These are phyloP conservation scores for Ellobium chinense DNA, from an alignment of 2,888 invertebrate genomes.

Conservation along the genomic window DNA sequence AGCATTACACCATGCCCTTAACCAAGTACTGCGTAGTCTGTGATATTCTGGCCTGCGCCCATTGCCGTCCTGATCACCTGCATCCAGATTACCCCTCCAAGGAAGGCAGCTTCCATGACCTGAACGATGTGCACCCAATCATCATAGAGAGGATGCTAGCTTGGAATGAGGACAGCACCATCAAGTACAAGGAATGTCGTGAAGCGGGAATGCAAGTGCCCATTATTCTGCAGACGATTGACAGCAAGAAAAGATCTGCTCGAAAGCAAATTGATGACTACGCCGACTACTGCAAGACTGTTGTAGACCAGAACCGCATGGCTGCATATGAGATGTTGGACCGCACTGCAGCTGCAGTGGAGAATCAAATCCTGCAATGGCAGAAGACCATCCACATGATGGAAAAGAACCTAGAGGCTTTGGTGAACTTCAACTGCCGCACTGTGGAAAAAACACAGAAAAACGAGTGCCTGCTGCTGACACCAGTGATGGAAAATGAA, in stretches of 20 bases:
- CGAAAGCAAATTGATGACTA: constrained; percentile 40
- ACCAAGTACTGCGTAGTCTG: constrained; percentile 37
- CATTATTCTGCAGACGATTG: neutral
- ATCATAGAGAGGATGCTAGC: constrained; percentile 24
- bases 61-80: constrained; percentile 18
- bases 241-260: constrained; percentile 2
- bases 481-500: constrained; percentile 18
- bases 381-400: neutral
- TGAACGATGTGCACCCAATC: constrained; percentile 13
- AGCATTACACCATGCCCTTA: constrained; percentile 5
- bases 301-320: constrained; percentile 30
- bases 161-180: constrained; percentile 33
- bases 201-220: constrained; percentile 22
- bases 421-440: constrained; percentile 3
- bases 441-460: neutral
- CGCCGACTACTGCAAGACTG: constrained; percentile 27
- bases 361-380: neutral
- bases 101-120: neutral
- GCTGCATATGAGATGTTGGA: constrained; percentile 21
- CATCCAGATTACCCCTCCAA: constrained; percentile 26
- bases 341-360: constrained; percentile 5
- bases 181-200: constrained; percentile 24
- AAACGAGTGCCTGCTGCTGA: neutral
- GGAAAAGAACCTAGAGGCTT: neutral
- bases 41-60: constrained; percentile 6